Evolutionary conservation across 2,113 vertebrate species (phyloP), one percentile per base, ranked within the genome.

Genomic region (Scomber japonicus): DNA sequence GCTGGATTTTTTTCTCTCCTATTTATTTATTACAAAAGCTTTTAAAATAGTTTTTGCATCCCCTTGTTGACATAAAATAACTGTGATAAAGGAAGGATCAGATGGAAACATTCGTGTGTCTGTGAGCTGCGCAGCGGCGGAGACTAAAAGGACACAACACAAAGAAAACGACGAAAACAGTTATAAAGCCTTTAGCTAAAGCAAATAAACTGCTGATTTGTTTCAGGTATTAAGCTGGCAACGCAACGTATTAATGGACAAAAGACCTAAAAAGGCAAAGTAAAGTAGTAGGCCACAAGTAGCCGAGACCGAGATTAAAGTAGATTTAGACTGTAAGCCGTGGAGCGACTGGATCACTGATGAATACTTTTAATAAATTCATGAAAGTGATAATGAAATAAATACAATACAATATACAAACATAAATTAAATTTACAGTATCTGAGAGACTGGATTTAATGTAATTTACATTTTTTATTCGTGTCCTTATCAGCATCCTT

Each of bases 181-280:
- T 35, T 7, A 14, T 54, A 13, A 48, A 55, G 24, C 54, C 0
- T 67, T 63, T 3, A 31, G 4, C 13, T 3, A 31, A 60, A 80
- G 27, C 54, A 72, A 80, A 80, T 70, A 59, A 56, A 63, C 12
- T 0, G 13, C 24, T 30, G 45, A 56, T 27, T 27, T 27, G 24
- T 27, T 27, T 68, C 61, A 44, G n/a, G 0, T 24, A 16, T 69
- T 13, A 5, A 30, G 13, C 2, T 9, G 4, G 19, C 19, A 19
- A 27, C 1, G 1, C 16, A 3, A 31, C 21, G 11, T 15, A 30
- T 76, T 57, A 40, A 67, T 6, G n/a, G 21, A 68, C 51, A 49
- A 75, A 75, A 65, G 35, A 17, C 21, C 50, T 19, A 8, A 80
- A 84, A 64, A 63, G 19, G 15, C 31, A 48, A 68, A 75, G 51